Evolutionary conservation across 2,113 vertebrate species (phyloP).

Genomic region (Nyctibius bracteatus): DNA sequence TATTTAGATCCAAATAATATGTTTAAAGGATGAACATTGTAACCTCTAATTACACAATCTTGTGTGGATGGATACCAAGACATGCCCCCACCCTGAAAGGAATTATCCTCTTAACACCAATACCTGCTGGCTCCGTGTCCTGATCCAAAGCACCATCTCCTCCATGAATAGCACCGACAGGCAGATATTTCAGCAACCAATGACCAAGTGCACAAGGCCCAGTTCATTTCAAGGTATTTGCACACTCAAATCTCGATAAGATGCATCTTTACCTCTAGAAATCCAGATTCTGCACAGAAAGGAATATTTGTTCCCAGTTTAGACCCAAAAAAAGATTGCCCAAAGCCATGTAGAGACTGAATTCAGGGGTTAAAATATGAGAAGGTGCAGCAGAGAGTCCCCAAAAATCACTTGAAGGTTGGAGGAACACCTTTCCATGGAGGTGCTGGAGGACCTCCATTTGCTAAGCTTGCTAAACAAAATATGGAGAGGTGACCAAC

Average conservation of each 20-base stretch:
- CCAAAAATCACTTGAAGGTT: neutral
- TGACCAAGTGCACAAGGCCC: neutral
- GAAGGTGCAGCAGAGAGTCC: neutral
- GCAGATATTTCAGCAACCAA: neutral
- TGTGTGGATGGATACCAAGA: neutral
- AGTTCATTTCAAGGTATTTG: neutral
- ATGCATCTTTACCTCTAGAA: neutral
- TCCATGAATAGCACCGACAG: neutral
- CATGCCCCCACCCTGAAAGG: neutral
- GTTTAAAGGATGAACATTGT: neutral
- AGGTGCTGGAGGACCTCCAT: neutral
- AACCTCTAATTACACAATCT: neutral
- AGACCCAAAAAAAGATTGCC: neutral
- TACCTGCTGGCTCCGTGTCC: neutral
- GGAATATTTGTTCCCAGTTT: neutral
- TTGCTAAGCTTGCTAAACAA: neutral
- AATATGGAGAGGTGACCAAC: neutral
- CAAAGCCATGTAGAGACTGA: neutral
- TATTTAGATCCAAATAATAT: neutral
- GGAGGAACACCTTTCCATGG: neutral
- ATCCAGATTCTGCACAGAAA: neutral
- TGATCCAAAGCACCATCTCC: neutral
- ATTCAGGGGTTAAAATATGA: neutral
- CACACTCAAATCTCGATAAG: rapidly evolving
- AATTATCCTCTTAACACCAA: neutral